Evolutionary conservation across 2,888 invertebrate genomes (phyloP), one percentile per base, ranked within the genome.

Genomic region (Dryobotodes eremita): DNA sequence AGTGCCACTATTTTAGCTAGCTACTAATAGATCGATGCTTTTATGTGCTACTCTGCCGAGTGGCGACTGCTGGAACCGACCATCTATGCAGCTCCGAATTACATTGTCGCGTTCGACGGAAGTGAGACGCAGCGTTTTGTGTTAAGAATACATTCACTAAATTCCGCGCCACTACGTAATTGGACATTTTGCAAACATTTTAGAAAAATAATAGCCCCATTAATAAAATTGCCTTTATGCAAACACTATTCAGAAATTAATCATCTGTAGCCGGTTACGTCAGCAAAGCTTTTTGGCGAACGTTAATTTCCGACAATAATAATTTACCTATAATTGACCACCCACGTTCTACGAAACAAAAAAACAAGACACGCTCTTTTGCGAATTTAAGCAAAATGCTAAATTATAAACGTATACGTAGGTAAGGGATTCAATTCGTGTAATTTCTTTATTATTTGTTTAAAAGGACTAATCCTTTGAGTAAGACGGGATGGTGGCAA

Each of bases 401-500:
- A 61, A 57, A 62, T 64, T 66, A 64, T n/a, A 61, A 69, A 70
- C 13, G 31, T 71, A 79, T 81, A 71, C 84, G 85, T 71, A 79
- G 82, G 84, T 42, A 70, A 42, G 26, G n/a, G 65, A 86, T 90
- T 90, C 84, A 88, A 86, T 75, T 86, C 85, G 89, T 91, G 90
- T 92, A 89, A 92, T 93, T 92, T 91, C 86, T 92, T 93, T 92
- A 91, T 92, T 90, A 92, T 92, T 90, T 90, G 87, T 88, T 89
- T 92, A 90, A 75, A 90, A 90, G 82, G 89, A 88, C 86, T 94
- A 93, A 94, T 93, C 91, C 91, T 90, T 89, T 91, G 89, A 90
- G 89, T 89, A 91, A 93, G 89, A 92, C 83, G 88, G 92, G 92
- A 92, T 93, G 92, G 92, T 91, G 92, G 92, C 90, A 93, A 92